Evolutionary conservation across 2,888 invertebrate genomes (phyloP).

Genomic region (Yponomeuta evonymella): DNA sequence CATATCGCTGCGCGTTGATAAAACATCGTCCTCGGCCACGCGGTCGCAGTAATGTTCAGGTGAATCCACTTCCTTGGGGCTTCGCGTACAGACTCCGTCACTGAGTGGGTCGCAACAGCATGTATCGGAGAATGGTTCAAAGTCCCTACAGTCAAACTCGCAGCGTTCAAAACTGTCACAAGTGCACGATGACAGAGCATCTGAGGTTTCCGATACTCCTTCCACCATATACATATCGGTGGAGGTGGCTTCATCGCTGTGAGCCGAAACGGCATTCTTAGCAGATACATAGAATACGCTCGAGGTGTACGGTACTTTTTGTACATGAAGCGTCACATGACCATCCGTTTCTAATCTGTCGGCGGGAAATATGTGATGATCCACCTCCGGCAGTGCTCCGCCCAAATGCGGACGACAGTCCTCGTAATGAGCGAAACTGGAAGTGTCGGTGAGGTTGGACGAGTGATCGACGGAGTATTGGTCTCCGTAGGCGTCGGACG

Average conservation of each 20-base stretch:
- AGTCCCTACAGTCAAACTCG: constrained; percentile 74
- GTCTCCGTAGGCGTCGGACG: constrained; percentile 60
- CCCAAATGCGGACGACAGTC: constrained; percentile 54
- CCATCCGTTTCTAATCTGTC: constrained; percentile 35
- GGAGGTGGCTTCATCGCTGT: constrained; percentile 44
- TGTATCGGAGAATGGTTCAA: constrained; percentile 78
- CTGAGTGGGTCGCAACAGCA: constrained; percentile 75
- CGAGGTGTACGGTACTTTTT: constrained; percentile 65
- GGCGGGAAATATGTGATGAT: constrained; percentile 34
- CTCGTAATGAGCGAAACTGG: constrained; percentile 68
- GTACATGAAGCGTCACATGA: constrained; percentile 52
- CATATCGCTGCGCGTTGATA: constrained; percentile 76
- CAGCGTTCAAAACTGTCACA: constrained; percentile 75
- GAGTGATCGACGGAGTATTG: constrained; percentile 66
- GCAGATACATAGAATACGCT: constrained; percentile 62
- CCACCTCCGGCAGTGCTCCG: constrained; percentile 41
- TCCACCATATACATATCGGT: constrained; percentile 56
- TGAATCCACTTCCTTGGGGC: constrained; percentile 68
- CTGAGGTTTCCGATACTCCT: constrained; percentile 60
- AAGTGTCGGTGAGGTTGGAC: constrained; percentile 67
- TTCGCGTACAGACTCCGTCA: constrained; percentile 68
- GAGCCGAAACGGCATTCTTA: constrained; percentile 40
- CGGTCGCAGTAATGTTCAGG: constrained; percentile 64
- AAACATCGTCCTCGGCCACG: constrained; percentile 57
- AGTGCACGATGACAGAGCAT: constrained; percentile 72